Evolutionary conservation across 1,140 invertebrate species (phyloP), one percentile per base, ranked within the genome.

Genomic region (Drosophila elegans): DNA sequence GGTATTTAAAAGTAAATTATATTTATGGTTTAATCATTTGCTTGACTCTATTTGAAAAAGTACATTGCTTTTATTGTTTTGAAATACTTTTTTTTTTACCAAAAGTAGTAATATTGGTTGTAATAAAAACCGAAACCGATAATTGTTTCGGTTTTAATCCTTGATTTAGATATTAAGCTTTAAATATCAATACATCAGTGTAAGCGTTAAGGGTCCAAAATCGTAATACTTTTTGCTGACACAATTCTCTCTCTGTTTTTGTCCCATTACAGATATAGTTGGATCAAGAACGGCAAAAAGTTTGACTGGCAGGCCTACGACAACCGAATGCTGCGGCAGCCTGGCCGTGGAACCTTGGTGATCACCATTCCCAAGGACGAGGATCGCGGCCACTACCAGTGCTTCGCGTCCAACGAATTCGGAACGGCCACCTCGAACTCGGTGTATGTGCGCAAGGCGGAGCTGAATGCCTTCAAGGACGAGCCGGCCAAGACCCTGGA

Each of bases 311-410:
- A 97, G 90, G 95, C 96, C 1, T 98, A 98, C 91, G 97, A 98
- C 90, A 96, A 98, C 77, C 95, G 98, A 74, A 98, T 99, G 91
- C 96, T 96, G 2, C 97, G 98, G 91, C 97, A 98, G 78, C 96
- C 97, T 0, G 97, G 97, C 2, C 94, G 97, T 74, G 98, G 98
- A 59, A 98, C 98, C 0, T 93, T 99, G 10, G 96, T 98, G 4
- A 97, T 99, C 57, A 96, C 97, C 39, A 94, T 94, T 72, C 98
- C 98, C 0, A 94, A 96, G 56, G 96, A 98, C 80, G 98, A 98
- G 90, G 98, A 99, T 93, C 94, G 98, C 32, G 98, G 98, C 34
- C 96, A 99, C 78, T 99, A 99, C 93, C 98, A 99, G 91, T 99
- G 99, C 93, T 98, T 98, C 92, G 98, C 98, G 0, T 95, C 95